Conservation (phyloP, 1,140 invertebrate species). For the Neodiprion fabricii region DNA sequence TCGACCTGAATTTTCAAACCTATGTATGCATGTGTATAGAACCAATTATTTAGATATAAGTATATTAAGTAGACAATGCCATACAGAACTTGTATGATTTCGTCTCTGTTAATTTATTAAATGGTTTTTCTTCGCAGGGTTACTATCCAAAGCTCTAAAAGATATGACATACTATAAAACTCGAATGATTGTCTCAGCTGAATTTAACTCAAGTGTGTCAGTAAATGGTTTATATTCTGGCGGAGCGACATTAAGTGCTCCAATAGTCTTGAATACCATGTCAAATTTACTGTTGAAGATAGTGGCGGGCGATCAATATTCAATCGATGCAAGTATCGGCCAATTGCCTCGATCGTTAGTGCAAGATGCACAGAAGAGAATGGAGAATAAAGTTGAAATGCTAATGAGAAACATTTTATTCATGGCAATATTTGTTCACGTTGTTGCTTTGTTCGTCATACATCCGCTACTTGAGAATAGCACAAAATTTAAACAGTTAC, state of each 20-base stretch:
- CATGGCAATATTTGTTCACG: constrained; percentile 40
- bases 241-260: constrained; percentile 49
- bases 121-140: neutral
- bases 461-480: constrained; percentile 53
- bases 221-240: constrained; percentile 53
- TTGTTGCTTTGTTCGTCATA: constrained; percentile 39
- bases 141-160: neutral
- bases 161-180: neutral
- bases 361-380: constrained; percentile 14
- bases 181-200: constrained; percentile 44
- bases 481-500: constrained; percentile 70
- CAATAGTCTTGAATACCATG: constrained; percentile 50
- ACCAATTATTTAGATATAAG: too few species aligned
- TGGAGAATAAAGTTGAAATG: neutral
- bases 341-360: constrained; percentile 42
- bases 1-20: neutral
- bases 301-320: constrained; percentile 39
- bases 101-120: too few species aligned
- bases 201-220: constrained; percentile 44
- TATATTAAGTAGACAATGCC: too few species aligned
- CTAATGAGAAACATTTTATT: constrained; percentile 23
- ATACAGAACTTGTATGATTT: too few species aligned
- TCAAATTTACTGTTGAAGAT: constrained; percentile 50
- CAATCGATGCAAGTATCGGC: constrained; percentile 43
- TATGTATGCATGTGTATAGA: too few species aligned